A percentile compares a stretch with the other conserved stretches of the same genome.
phyloP scores from a whole-genome alignment of 92 coral and sea anemone genomes.

The Palythoa caribaeorum region DNA sequence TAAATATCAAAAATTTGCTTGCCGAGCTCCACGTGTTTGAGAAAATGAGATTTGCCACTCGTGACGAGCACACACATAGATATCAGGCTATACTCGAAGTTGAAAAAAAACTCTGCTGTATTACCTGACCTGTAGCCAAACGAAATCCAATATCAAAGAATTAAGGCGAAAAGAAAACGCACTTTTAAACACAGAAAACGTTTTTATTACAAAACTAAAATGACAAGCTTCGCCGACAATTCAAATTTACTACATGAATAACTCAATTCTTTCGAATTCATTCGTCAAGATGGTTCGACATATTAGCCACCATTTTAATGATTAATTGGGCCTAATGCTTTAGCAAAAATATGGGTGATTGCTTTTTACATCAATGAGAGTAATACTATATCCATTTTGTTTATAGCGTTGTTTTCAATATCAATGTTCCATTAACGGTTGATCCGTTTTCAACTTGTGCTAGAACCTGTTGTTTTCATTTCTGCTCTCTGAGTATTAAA shows the following conservation, averaged over 20 bases:
- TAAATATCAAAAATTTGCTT: neutral
- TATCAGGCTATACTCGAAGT: neutral
- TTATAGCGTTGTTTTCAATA: constrained; percentile 4
- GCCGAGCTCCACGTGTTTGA: constrained; percentile 16
- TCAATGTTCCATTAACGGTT: neutral
- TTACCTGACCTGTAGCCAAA: neutral
- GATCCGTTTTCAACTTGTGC: constrained; percentile 6
- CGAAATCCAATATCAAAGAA: constrained; percentile 9
- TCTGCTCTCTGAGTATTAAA: constrained; percentile 25
- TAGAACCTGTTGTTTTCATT: constrained; percentile 13
- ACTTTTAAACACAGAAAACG: neutral
- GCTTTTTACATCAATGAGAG: neutral
- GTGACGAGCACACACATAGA: neutral
- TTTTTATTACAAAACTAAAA: neutral
- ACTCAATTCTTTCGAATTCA: neutral
- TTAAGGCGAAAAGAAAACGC: neutral
- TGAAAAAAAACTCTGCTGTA: neutral
- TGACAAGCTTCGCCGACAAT: neutral
- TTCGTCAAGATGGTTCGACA: neutral
- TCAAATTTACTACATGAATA: neutral
- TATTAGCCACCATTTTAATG: constrained; percentile 3
- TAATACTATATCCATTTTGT: neutral
- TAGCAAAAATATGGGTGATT: neutral
- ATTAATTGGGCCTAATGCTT: constrained; percentile 16
- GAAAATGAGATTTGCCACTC: neutral